phyloP scores from a whole-genome alignment of 2,797 vertebrate genomes.

The Acomys russatus region DNA sequence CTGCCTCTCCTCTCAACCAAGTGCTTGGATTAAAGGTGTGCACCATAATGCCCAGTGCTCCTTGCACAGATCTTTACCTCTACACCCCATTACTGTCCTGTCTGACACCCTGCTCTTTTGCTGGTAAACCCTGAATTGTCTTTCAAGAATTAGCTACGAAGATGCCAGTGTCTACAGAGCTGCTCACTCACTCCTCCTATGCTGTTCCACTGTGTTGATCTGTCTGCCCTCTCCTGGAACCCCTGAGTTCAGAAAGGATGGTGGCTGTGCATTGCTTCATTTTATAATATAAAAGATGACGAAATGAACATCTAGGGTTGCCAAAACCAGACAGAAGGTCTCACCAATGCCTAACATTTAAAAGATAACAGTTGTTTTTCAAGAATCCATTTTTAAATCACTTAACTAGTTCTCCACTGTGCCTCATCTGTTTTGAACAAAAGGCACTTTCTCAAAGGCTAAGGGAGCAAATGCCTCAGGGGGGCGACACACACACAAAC shows the following conservation, averaged over 20 bases:
- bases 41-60: background rate
- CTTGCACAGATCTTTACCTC: background rate
- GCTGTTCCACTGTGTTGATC: background rate
- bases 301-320: constrained; percentile 37
- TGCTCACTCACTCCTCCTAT: background rate
- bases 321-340: constrained; percentile 28
- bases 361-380: constrained; percentile 38
- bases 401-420: constrained; percentile 41
- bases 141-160: constrained; percentile 15
- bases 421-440: constrained; percentile 51
- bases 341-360: constrained; percentile 32
- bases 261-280: background rate
- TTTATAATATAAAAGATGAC: constrained; percentile 57
- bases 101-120: background rate
- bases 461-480: constrained; percentile 12
- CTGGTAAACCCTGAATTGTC: background rate
- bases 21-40: background rate
- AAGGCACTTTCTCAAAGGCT: background rate
- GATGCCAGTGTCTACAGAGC: background rate
- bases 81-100: background rate
- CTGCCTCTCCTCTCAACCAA: background rate
- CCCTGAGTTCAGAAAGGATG: constrained; percentile 42
- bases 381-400: constrained; percentile 17
- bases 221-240: background rate
- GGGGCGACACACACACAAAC: background rate